These are phyloP conservation scores for Anthoptus insignis DNA, from an alignment of 2,888 invertebrate genomes.

Conservation along the genomic window DNA sequence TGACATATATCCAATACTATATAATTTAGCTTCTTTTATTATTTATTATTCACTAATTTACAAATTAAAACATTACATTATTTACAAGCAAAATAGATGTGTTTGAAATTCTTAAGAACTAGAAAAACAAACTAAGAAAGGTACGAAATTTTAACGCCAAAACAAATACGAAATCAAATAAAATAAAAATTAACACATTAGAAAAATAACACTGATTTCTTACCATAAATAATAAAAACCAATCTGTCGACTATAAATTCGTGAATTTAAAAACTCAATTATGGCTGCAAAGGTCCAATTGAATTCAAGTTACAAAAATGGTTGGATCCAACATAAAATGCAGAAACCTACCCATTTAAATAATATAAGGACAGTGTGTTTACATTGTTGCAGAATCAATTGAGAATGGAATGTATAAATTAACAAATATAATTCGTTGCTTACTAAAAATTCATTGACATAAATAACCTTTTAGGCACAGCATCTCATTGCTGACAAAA, in stretches of 20 bases:
- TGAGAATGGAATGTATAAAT: background rate
- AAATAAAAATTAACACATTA: too few species aligned
- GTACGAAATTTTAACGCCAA: too few species aligned
- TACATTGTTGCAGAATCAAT: conserved; percentile 16
- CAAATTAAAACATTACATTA: background rate
- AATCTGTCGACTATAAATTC: too few species aligned
- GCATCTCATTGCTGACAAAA: too few species aligned
- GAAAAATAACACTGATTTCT: too few species aligned
- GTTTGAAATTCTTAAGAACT: background rate
- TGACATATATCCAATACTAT: background rate
- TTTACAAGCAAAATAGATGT: background rate
- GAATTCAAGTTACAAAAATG: conserved; percentile 4
- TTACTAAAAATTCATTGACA: background rate
- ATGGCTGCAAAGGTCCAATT: conserved; percentile 1
- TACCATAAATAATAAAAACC: too few species aligned
- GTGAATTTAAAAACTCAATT: background rate
- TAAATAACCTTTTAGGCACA: too few species aligned
- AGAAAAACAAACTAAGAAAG: background rate
- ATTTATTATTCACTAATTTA: background rate
- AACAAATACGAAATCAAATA: too few species aligned
- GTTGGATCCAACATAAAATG: conserved; percentile 22
- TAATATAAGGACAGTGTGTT: conserved; percentile 9
- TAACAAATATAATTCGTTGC: background rate
- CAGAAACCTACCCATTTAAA: conserved; percentile 4
- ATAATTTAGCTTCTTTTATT: background rate